Percentiles rank a stretch among this genome's conserved stretches.
Evolutionary conservation across 2,797 vertebrate species (phyloP).

Genomic region (Orestias chungarensis): DNA sequence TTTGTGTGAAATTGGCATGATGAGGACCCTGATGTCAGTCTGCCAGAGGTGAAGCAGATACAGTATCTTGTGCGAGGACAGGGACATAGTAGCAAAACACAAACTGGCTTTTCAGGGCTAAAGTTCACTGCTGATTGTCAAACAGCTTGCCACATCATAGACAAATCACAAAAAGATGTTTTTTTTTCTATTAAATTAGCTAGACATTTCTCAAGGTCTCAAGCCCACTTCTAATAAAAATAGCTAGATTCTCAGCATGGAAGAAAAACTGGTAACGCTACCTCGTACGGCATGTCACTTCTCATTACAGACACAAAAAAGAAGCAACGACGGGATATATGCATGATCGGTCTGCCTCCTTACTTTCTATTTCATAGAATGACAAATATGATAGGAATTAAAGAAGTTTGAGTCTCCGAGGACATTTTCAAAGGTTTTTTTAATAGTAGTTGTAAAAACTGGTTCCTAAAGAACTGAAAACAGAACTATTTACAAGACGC

Average conservation of each 20-base stretch:
- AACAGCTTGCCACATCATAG: not conserved
- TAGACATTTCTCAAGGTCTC: conserved; percentile 15
- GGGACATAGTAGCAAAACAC: not conserved
- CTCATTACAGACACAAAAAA: not conserved
- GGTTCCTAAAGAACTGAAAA: not conserved
- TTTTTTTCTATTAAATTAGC: conserved; percentile 10
- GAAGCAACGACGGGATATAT: conserved; percentile 19
- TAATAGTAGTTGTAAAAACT: not conserved
- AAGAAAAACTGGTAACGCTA: not conserved
- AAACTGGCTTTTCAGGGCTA: conserved; percentile 14
- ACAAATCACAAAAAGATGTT: not conserved
- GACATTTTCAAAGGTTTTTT: not conserved
- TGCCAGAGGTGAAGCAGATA: conserved; percentile 46
- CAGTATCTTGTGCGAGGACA: not conserved
- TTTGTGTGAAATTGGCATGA: not conserved
- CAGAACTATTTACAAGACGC: conserved; percentile 18
- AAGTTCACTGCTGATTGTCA: conserved; percentile 34
- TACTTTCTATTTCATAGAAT: not conserved
- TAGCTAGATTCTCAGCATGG: not conserved
- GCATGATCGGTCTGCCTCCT: not conserved
- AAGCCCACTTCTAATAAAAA: not conserved
- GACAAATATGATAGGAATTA: not conserved
- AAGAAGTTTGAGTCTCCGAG: not conserved
- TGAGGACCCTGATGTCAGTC: conserved; percentile 26
- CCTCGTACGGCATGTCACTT: not conserved